Base-by-base conservation (phyloP, 2,888 invertebrate genomes). In the Drosophila prostipennis region DNA sequence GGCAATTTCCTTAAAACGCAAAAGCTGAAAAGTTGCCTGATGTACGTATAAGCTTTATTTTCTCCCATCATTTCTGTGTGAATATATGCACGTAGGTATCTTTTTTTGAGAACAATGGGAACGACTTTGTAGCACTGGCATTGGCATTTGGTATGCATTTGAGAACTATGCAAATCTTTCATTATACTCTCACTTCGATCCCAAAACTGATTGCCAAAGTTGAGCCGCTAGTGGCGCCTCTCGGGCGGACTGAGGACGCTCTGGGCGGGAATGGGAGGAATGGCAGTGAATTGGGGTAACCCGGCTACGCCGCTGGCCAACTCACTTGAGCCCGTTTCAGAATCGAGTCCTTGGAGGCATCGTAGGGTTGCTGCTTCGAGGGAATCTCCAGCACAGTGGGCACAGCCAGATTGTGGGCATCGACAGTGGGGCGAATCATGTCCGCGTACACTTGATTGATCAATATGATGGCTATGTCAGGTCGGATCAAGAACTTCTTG, bases 1-100 rank as follows among this genome's bases (percentile, higher is more conserved):
- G 72, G 72, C 86, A 82, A 82, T 82, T 82, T 82, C 80, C 82
- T 77, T 80, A 72, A 85, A 82, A 76, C 80, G 73, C 80, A 77
- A 83, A 73, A 83, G 79, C 80, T 77, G 58, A 83, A 80, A 83
- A 83, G 74, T 86, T 83, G 49, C 36, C 57, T 58, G 59, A 74
- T 75, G 76, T 74, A 32, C 32, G 34, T 39, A 63, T 39, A 46
- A 64, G 64, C 67, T 67, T 67, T 69, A 69, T 59, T 59, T 60
- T 64, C 65, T 16, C 34, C 34, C 48, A 34, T 48, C 49, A 29
- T 59, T 46, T 54, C 36, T 56, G 53, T 48, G 48, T 16, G 34
- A 43, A 34, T 32, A n/a, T 48, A 36, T 42, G 26, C 37, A 14
- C n/a, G 13, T 42, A 11, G 6, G 19, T 19, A 13, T 42, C 13